Conservation (phyloP, 2,797 vertebrate species). For the Pyrocephalus nanus region DNA sequence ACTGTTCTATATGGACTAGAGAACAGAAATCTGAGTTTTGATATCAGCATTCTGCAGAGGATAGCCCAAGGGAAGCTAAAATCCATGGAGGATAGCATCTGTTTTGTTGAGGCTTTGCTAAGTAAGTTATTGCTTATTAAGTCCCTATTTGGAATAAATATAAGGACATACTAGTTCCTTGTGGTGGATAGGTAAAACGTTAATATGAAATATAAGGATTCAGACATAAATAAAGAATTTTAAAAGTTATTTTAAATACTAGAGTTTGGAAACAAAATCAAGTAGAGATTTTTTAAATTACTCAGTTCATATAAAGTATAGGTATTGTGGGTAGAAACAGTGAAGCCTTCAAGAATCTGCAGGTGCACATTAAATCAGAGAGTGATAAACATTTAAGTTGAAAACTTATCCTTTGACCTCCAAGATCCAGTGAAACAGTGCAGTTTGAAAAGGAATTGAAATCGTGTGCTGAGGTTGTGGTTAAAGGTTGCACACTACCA, state of each 20-base stretch:
- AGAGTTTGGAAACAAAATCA: background rate
- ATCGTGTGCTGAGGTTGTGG: background rate
- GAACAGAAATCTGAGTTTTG: background rate
- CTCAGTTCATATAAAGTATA: background rate
- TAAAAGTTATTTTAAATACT: background rate
- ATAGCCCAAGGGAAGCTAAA: background rate
- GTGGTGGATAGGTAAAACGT: background rate
- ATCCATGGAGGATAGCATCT: background rate
- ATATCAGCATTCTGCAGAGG: background rate
- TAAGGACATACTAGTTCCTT: background rate
- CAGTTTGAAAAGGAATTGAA: background rate
- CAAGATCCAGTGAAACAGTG: background rate
- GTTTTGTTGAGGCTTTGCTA: background rate
- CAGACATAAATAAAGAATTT: background rate
- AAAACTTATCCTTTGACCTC: background rate
- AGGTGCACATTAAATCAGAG: background rate
- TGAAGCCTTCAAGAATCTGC: background rate
- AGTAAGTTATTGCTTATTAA: background rate
- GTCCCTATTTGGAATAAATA: background rate
- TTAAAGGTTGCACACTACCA: background rate
- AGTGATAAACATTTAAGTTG: background rate
- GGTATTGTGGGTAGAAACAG: accelerated
- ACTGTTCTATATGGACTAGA: background rate
- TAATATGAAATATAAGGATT: background rate
- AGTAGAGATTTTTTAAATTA: background rate